Percentiles rank a stretch among this genome's conserved stretches.
phyloP scores from a whole-genome alignment of 2,888 invertebrate genomes.

The Suillia variegata region DNA sequence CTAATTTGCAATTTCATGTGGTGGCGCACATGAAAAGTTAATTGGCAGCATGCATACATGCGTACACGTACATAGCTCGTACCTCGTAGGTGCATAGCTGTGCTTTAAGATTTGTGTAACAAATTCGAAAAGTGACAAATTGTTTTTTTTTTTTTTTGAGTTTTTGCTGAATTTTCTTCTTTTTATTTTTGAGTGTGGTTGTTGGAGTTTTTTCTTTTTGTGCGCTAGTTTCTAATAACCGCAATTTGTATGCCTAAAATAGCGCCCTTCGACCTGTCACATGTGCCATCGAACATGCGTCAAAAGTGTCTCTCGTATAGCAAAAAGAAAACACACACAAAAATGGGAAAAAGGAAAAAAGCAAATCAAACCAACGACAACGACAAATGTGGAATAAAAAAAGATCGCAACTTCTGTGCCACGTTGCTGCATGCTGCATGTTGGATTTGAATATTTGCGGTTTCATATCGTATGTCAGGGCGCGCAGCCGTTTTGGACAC shows the following conservation, averaged over 20 bases:
- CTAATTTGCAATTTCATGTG: not conserved
- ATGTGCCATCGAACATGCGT: not conserved
- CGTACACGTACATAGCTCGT: no score
- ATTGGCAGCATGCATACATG: constrained; percentile 27
- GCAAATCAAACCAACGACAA: not conserved
- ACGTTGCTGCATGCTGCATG: not conserved
- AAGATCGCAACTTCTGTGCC: no score
- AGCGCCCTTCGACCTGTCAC: not conserved
- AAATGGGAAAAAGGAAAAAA: no score
- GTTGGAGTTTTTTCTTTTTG: not conserved
- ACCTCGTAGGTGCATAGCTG: no score
- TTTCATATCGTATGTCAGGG: not conserved
- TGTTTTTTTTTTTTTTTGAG: not conserved
- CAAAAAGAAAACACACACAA: not conserved
- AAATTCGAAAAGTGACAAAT: not conserved
- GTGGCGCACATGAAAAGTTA: constrained; percentile 36
- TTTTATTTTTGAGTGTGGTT: not conserved
- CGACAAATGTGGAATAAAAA: not conserved
- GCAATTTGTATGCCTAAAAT: not conserved
- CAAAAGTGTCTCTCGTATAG: not conserved
- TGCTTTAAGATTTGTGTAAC: not conserved
- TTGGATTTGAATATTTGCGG: not conserved
- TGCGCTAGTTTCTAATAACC: not conserved
- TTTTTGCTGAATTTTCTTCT: not conserved
- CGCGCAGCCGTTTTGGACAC: constrained; percentile 1